Evolutionary conservation across 2,797 vertebrate genomes (phyloP), one percentile per base, ranked within the genome.

Genomic region (Octomys mimax): DNA sequence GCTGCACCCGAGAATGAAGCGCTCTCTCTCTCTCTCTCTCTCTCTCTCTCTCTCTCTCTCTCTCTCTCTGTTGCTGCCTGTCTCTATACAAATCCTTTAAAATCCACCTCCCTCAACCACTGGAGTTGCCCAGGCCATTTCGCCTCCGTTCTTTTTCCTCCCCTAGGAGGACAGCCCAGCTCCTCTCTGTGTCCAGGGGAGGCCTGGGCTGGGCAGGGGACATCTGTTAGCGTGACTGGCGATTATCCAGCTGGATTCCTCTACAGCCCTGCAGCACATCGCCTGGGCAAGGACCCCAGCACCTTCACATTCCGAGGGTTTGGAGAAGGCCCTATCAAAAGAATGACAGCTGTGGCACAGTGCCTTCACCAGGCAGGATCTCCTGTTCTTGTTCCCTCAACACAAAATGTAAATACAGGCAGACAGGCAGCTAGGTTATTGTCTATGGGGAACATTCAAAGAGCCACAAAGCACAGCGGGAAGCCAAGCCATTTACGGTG

Each of bases 391-490:
- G 82, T 87, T n/a, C 28, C 5, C 93, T 54, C 70, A 28, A 26
- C 73, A 42, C 78, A 92, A 91, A 0, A 0, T 59, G 54, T 95
- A 97, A 97, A 98, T 81, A 89, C 85, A 85, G 96, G 95, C 0
- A 94, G 96, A 97, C 94, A 96, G 96, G 95, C 0, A n/a, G 77
- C 85, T 73, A 82, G 95, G 96, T 96, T 95, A 94, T 73, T 95
- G 93, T 94, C 92, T 96, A 78, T 84, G 57, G 92, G 57, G 84
- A 98, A 97, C 59, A 33, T 82, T 95, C 95, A 97, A 97, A 96
- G 88, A 97, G 96, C 97, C 95, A 95, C 92, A 91, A 94, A 94
- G 94, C 96, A 89, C 97, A 97, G 96, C 64, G 89, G 94, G 96
- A 93, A 97, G 61, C 0, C 61, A 52, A 95, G 82, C 96, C 92